Conservation (phyloP, 1,140 invertebrate genomes). For the Leptinotarsa lineolata region DNA sequence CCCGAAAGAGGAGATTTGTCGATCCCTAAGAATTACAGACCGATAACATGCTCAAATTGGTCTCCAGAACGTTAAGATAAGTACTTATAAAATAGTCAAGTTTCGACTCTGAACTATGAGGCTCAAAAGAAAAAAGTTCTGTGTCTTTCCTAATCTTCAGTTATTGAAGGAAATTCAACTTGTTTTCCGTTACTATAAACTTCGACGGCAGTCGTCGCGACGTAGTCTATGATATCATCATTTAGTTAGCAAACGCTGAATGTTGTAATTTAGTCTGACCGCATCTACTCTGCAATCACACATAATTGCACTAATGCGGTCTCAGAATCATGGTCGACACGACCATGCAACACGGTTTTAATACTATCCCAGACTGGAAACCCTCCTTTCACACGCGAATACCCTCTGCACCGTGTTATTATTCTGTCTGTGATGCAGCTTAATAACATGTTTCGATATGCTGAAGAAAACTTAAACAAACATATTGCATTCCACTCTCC, state of each 20-base stretch:
- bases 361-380: neutral
- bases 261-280: neutral
- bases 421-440: neutral
- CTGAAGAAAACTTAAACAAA: neutral
- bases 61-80: too few species aligned
- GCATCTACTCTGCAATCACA: slow-evolving; percentile 1
- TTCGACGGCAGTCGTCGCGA: neutral
- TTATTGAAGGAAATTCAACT: too few species aligned
- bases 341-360: neutral
- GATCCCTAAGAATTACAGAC: too few species aligned
- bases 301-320: slow-evolving; percentile 1
- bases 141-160: too few species aligned
- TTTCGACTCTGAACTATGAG: too few species aligned
- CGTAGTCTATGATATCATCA: slow-evolving; percentile 6
- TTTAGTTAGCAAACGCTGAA: neutral
- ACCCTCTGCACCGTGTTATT: neutral
- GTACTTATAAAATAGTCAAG: too few species aligned
- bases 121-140: too few species aligned
- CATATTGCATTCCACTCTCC: neutral
- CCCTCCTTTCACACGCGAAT: neutral
- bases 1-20: too few species aligned
- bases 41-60: too few species aligned
- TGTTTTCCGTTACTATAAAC: too few species aligned
- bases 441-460: neutral
- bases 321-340: slow-evolving; percentile 4